Conservation (phyloP, 92 coral and sea anemone genomes). For the Parazoanthus swiftii region DNA sequence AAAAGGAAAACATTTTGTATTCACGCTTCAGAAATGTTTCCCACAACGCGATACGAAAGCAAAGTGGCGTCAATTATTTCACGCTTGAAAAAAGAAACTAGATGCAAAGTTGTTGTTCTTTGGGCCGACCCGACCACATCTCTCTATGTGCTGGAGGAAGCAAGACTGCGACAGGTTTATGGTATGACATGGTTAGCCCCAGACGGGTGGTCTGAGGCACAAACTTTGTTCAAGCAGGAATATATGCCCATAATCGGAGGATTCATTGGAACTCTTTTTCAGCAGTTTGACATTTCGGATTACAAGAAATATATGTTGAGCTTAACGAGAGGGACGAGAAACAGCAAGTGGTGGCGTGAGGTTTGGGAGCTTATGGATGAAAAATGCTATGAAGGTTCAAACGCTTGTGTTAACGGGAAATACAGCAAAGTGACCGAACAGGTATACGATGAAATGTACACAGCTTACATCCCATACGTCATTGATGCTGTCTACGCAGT, state of each 20-base stretch:
- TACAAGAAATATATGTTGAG: constrained; percentile 44
- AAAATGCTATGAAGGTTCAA: background rate
- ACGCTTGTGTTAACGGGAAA: constrained; percentile 7
- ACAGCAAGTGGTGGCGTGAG: constrained; percentile 41
- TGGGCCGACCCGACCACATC: constrained; percentile 69
- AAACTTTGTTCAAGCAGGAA: constrained; percentile 49
- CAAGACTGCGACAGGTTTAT: constrained; percentile 30
- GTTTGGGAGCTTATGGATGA: constrained; percentile 26
- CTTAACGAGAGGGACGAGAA: constrained; percentile 43
- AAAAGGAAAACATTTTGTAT: constrained; percentile 73
- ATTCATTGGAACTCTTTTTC: constrained; percentile 63
- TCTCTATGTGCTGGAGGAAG: constrained; percentile 57
- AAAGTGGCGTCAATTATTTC: constrained; percentile 60
- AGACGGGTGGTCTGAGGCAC: constrained; percentile 75
- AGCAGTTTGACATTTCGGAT: constrained; percentile 50
- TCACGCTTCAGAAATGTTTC: constrained; percentile 54
- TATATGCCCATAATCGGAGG: constrained; percentile 59
- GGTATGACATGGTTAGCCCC: constrained; percentile 83
- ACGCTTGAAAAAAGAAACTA: constrained; percentile 51
- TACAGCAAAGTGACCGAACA: constrained; percentile 42
- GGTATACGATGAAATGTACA: constrained; percentile 55
- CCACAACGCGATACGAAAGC: constrained; percentile 55
- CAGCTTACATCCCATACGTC: constrained; percentile 63
- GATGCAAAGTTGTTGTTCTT: constrained; percentile 64
- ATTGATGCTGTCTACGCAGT: constrained; percentile 79